phyloP scores from a whole-genome alignment of 1,140 invertebrate species.

The Pachyrhynchus sulphureomaculatus region DNA sequence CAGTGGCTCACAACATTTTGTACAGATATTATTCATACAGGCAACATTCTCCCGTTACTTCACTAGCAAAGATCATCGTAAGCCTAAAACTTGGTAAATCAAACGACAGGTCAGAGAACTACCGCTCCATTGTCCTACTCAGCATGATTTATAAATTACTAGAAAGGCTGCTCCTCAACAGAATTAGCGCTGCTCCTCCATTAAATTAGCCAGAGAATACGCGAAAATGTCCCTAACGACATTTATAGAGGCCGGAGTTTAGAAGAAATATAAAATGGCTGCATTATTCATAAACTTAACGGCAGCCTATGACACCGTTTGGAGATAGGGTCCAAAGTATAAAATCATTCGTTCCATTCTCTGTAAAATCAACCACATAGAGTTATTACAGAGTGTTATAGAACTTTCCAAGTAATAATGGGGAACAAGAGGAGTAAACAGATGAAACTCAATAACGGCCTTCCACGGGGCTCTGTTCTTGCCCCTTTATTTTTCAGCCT shows the following conservation, averaged over 20 bases:
- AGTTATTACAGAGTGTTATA: not conserved
- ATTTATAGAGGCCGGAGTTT: not conserved
- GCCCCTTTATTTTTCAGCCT: constrained; percentile 23
- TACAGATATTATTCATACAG: constrained; percentile 8
- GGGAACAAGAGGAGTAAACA: constrained; percentile 1
- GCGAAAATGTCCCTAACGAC: constrained; percentile 5
- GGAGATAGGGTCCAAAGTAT: not conserved
- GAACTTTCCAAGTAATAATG: constrained; percentile 11
- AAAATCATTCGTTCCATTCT: not conserved
- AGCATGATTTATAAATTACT: not conserved
- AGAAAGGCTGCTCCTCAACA: constrained; percentile 3
- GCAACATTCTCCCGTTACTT: not conserved
- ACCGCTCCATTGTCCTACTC: not conserved
- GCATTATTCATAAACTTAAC: not conserved
- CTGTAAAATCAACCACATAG: not conserved
- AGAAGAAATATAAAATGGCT: constrained; percentile 7
- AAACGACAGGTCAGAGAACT: constrained; percentile 1
- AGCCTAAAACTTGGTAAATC: constrained; percentile 3
- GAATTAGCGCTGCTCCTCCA: no score
- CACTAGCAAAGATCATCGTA: constrained; percentile 5
- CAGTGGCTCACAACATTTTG: constrained; percentile 11
- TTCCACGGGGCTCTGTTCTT: constrained; percentile 18
- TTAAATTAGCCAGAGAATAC: no score
- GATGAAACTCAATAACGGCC: constrained; percentile 19
- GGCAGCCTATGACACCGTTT: constrained; percentile 3